These are phyloP conservation scores for Epirrita christyi DNA, from an alignment of 2,888 invertebrate species.

Conservation along the genomic window DNA sequence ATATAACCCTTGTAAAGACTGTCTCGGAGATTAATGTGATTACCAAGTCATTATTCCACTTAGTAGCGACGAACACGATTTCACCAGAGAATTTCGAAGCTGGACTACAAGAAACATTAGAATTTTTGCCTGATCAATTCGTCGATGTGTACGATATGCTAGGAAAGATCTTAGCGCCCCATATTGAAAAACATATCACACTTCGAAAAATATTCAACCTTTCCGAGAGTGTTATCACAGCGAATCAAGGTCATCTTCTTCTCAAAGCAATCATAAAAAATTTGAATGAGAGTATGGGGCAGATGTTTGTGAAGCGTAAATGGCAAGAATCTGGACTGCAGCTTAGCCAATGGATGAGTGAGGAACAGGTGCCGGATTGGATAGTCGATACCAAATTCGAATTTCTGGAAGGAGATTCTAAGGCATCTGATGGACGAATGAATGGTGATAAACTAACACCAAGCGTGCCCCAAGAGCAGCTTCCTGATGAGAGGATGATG, in stretches of 20 bases:
- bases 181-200: constrained; percentile 76
- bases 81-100: constrained; percentile 75
- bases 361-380: constrained; percentile 69
- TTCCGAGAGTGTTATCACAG: constrained; percentile 62
- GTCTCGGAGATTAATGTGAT: constrained; percentile 68
- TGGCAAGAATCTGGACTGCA: constrained; percentile 72
- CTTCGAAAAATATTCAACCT: constrained; percentile 62
- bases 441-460: too few relatives aligned
- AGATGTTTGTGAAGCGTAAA: constrained; percentile 70
- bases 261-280: constrained; percentile 68
- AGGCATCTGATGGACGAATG: too few relatives aligned
- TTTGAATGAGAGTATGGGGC: constrained; percentile 75
- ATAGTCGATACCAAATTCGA: constrained; percentile 70
- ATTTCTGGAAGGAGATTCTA: constrained; percentile 39
- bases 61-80: constrained; percentile 77
- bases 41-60: constrained; percentile 70
- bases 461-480: too few relatives aligned
- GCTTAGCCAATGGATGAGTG: constrained; percentile 73
- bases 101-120: constrained; percentile 87
- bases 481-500: too few relatives aligned
- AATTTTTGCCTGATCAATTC: constrained; percentile 90
- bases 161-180: constrained; percentile 87
- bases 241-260: constrained; percentile 69
- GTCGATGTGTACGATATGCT: constrained; percentile 93
- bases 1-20: constrained; percentile 64